Evolutionary conservation across 1,140 invertebrate species (phyloP), one percentile per base, ranked within the genome.

Genomic region (Whitmania pigra): DNA sequence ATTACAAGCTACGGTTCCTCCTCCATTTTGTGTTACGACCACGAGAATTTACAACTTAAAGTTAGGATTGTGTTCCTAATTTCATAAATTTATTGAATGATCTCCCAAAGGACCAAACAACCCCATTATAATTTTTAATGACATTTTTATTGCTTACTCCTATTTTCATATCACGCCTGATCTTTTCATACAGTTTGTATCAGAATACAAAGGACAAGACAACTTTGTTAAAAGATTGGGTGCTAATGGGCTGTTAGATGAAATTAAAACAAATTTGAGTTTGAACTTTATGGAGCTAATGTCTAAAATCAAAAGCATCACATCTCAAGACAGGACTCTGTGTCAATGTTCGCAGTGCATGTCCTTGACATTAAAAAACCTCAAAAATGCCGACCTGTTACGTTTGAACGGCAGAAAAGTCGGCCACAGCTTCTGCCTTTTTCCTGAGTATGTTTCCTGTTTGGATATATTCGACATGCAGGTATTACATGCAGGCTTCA

Each of bases 121-220:
- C 31, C 31, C 31, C 31, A 36, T 6, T 36, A 36, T 36, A 17
- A 49, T 49, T 49, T 49, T 49, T 49, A 49, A 17, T 49, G 43
- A 49, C 15, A 49, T 17, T 49, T 49, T 49, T 49, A 49, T 49
- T 49, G 43, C 43, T 49, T 49, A 49, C 9, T 17, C 9, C 5
- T 11, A 49, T 17, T 15, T 49, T 49, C 43, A 15, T 49, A 15
- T 49, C 15, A 13, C 57, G 22, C 22, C 18, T 17, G 22, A 15
- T 63, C 57, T 63, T 25, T 27, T n/a, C n/a, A 60, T 25, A n/a
- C 57, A 63, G 57, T 63, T 63, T n/a, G 20, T 63, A 31, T 22
- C 57, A 17, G 57, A 63, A 25, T 63, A 63, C 57, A 13, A 63
- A 63, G 57, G 57, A 63, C 57, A 63, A n/a, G 57, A 63, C 57